Evolutionary conservation across 2,113 vertebrate genomes (phyloP).

Genomic region (Glareola pratincola): DNA sequence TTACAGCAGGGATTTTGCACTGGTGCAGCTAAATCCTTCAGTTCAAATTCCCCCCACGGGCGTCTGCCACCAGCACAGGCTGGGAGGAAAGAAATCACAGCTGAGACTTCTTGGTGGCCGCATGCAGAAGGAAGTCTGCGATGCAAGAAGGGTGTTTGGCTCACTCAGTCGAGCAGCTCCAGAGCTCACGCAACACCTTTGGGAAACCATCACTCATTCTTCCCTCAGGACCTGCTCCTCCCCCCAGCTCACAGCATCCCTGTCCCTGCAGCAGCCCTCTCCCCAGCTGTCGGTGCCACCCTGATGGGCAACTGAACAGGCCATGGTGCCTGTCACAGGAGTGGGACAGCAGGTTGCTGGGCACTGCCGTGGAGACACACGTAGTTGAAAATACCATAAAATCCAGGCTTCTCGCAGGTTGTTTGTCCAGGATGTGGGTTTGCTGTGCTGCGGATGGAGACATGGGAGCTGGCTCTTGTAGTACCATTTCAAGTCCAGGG

Average conservation of each 20-base stretch:
- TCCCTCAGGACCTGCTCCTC: background rate
- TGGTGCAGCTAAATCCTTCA: background rate
- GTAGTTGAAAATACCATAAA: background rate
- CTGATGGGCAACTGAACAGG: background rate
- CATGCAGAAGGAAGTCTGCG: background rate
- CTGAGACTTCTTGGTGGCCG: background rate
- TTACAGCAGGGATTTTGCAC: background rate
- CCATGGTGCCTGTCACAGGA: background rate
- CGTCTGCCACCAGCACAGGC: background rate
- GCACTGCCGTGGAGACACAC: background rate
- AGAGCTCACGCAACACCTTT: rapidly evolving
- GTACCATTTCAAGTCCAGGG: background rate
- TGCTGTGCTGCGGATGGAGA: background rate
- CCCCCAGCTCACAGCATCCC: background rate
- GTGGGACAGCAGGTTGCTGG: rapidly evolving
- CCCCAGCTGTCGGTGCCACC: background rate
- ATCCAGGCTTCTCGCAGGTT: background rate
- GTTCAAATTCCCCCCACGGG: background rate
- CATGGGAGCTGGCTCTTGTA: background rate
- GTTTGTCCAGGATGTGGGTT: background rate
- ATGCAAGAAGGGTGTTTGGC: background rate
- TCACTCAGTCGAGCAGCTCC: rapidly evolving
- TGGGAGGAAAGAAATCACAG: background rate
- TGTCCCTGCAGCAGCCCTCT: background rate
- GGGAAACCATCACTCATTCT: background rate